These are phyloP conservation scores for Xenopus tropicalis DNA, from an alignment of 2,113 vertebrate species.

Conservation along the genomic window UCB_Xtro_10.0 CM004452.2:16452001-16452500, in stretches of 20 bases:
- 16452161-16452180: too few species aligned
- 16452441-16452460: not conserved
- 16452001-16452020: too few species aligned
- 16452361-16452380: conserved; percentile 92
- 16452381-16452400: conserved; percentile 80
- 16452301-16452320: conserved; percentile 93
- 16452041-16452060: too few species aligned
- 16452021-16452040: too few species aligned
- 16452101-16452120: too few species aligned
- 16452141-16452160: too few species aligned
- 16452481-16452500: too few species aligned
- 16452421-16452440: conserved; percentile 78
- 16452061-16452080: too few species aligned
- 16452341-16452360: conserved; percentile 92
- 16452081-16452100: too few species aligned
- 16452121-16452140: too few species aligned
- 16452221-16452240: conserved; percentile 81
- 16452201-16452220: not conserved
- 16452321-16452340: conserved; percentile 92
- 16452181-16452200: not conserved
- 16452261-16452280: conserved; percentile 91
- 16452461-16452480: too few species aligned
- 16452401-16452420: conserved; percentile 92
- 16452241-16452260: conserved; percentile 96
- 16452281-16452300: conserved; percentile 95